Evolutionary conservation across 2,888 invertebrate genomes (phyloP).

Genomic region (Mythimna lalbum): DNA sequence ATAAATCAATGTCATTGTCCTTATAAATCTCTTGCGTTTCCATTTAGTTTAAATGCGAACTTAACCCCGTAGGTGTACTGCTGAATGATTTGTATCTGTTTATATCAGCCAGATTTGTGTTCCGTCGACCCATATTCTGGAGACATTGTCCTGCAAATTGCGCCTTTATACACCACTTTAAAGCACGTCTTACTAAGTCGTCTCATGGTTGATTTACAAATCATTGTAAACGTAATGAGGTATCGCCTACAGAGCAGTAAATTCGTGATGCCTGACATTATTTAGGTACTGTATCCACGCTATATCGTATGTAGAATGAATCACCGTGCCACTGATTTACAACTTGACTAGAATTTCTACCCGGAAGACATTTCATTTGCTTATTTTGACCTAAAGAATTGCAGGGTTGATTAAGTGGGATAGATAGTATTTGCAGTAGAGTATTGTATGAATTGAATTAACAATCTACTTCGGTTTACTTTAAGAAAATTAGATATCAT

Average conservation of each 20-base stretch:
- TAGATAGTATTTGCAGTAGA: no score
- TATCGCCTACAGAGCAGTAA: conserved; percentile 47
- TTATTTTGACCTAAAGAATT: conserved; percentile 47
- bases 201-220: conserved; percentile 58
- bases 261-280: conserved; percentile 44
- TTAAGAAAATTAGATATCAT: no score
- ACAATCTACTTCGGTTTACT: no score
- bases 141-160: conserved; percentile 61
- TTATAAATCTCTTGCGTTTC: conserved; percentile 44
- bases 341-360: conserved; percentile 47
- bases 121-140: conserved; percentile 49
- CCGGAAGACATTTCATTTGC: conserved; percentile 53
- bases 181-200: conserved; percentile 38
- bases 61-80: conserved; percentile 55
- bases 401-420: not conserved
- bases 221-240: conserved; percentile 62
- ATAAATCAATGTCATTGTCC: conserved; percentile 26
- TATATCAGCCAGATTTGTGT: conserved; percentile 46
- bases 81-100: conserved; percentile 64
- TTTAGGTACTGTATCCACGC: conserved; percentile 33
- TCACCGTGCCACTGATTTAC: conserved; percentile 46
- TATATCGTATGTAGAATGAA: conserved; percentile 49
- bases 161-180: conserved; percentile 45
- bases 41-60: conserved; percentile 51
- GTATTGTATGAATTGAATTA: no score